Base-by-base conservation (phyloP, 2,797 vertebrate species). In the Hylomyscus alleni region DNA sequence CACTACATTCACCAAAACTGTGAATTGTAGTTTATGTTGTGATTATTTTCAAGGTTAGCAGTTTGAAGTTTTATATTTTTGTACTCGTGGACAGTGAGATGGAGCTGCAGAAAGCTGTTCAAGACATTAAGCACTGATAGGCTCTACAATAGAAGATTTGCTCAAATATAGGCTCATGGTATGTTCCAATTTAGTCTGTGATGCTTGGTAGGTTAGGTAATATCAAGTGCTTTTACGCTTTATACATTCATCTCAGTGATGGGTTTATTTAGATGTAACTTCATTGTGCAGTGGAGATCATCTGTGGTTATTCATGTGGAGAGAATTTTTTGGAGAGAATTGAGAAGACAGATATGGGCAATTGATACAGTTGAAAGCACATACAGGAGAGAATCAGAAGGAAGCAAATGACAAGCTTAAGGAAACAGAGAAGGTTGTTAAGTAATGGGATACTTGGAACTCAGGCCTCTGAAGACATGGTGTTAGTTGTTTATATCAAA, bases 351-450 rank as follows among this genome's bases (percentile, higher is more conserved):
- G 82, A 34, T 54, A 54, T 8, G 69, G 44, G 34, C 13, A 52
- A 8, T 26, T 17, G 65, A 12, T 62, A 10, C 8, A 47, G 56
- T 94, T 82, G 56, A 19, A 56, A 87, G 73, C 40, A 54, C 26
- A 89, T 31, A 7, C 29, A 80, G 40, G 73, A 85, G 54, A 78
- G n/a, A 56, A 80, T 83, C 58, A 84, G 69, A 56, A 90, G 50
- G 73, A 84, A 80, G 44, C 50, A 50, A 37, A 40, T 60, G 50
- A 50, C 31, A 22, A 15, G 58, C 50, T 26, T 80, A 67, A 34
- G 90, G 67, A 10, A 83, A 90, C 54, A 58, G 44, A 86, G 67
- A 76, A 91, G 72, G 90, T 69, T 93, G 12, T 69, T 93, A 44
- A 19, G 37, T 14, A 44, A 37, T 7, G 19, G 84, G 34, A 52